phyloP scores from a whole-genome alignment of 2,888 invertebrate species.

The Petrophora chlorosata region DNA sequence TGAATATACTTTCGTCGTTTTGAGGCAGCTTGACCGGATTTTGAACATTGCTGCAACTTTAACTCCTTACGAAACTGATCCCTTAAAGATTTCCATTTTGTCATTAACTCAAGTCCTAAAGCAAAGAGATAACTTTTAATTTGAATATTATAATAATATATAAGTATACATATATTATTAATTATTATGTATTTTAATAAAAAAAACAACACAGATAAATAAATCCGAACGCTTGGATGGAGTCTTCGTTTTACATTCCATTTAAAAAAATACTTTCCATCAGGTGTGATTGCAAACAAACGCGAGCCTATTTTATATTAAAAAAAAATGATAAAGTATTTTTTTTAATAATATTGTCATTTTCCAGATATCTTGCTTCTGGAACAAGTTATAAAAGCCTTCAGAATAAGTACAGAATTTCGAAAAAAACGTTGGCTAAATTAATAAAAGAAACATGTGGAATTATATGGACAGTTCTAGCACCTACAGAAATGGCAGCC shows the following conservation, averaged over 20 bases:
- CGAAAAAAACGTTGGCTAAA: conserved; percentile 28
- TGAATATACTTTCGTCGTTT: conserved; percentile 34
- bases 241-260: conserved; percentile 23
- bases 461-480: conserved; percentile 29
- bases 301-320: conserved; percentile 19
- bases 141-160: conserved; percentile 5
- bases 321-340: conserved; percentile 23
- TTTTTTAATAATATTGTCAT: conserved; percentile 24
- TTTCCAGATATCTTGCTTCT: conserved; percentile 29
- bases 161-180: conserved; percentile 21
- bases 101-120: conserved; percentile 30
- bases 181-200: conserved; percentile 24
- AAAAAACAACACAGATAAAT: conserved; percentile 26
- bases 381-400: conserved; percentile 31
- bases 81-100: conserved; percentile 33
- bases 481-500: conserved; percentile 34
- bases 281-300: conserved; percentile 26
- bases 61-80: conserved; percentile 32
- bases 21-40: conserved; percentile 34
- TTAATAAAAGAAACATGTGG: conserved; percentile 33
- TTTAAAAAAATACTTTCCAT: conserved; percentile 24
- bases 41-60: conserved; percentile 34
- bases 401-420: conserved; percentile 33
- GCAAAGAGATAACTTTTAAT: conserved; percentile 1
- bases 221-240: conserved; percentile 25